Percentiles rank a stretch among this genome's conserved stretches.
phyloP scores from a whole-genome alignment of 2,113 vertebrate genomes.

The Balaeniceps rex region DNA sequence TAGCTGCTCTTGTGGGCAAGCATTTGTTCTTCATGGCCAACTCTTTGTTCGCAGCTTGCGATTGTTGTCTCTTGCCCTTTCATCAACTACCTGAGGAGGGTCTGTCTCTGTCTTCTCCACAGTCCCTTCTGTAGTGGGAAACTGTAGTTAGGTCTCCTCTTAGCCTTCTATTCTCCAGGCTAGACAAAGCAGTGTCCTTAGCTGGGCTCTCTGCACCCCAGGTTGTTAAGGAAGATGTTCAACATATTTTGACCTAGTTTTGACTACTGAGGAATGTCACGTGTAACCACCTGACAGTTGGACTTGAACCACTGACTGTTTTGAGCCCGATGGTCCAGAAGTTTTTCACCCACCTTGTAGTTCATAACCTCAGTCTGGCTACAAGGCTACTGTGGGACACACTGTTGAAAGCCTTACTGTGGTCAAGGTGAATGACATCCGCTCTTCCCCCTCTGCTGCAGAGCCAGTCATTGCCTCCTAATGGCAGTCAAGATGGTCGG shows the following conservation, averaged over 20 bases:
- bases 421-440: not conserved
- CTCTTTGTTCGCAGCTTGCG: not conserved
- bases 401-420: not conserved
- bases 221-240: not conserved
- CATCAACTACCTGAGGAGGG: not conserved
- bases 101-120: not conserved
- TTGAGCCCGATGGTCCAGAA: rapidly evolving
- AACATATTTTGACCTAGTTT: not conserved
- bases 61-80: not conserved
- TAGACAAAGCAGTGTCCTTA: not conserved
- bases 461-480: not conserved
- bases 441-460: not conserved
- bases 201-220: not conserved
- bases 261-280: not conserved
- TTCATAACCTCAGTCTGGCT: not conserved
- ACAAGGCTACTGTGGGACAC: not conserved
- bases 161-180: not conserved
- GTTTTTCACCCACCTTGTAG: not conserved
- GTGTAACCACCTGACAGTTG: not conserved
- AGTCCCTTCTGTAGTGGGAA: not conserved
- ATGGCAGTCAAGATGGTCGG: not conserved
- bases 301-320: not conserved
- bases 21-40: not conserved
- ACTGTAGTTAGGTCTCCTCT: not conserved
- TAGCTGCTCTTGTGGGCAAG: not conserved